Base-by-base conservation (phyloP, 2,888 invertebrate species). In the Danaus chrysippus region DNA sequence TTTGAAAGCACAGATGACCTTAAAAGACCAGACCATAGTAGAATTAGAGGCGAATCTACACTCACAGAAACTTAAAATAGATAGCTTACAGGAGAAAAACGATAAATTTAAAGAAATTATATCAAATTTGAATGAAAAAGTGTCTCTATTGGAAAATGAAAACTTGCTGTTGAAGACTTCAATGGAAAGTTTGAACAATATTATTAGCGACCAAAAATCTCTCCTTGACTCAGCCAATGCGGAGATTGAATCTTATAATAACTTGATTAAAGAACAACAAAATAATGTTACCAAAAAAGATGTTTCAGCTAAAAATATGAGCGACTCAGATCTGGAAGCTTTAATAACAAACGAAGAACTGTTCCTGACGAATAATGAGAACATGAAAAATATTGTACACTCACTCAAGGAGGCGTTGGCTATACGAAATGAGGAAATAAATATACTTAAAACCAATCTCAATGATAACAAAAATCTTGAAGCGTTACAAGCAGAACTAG, bases 311-410 rank as follows among this genome's bases (percentile, higher is more conserved):
- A 73, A 71, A 59, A 53, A 77, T 60, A 71, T 84, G 23, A 74
- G 69, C 64, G 83, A 86, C 34, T 71, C 63, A 54, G 62, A 76
- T 42, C 67, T 88, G 61, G 83, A 85, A 69, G 73, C 63, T 59
- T 81, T 89, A 79, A 77, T 87, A 58, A 72, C 76, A 1, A 85
- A 80, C 62, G 90, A 90, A 78, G 80, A 87, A 59, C 78, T 78
- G 59, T 75, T 84, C 62, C 76, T 86, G 56, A 78, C 84, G 12
- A 89, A 84, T 68, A 87, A 88, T 69, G 89, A 89, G 69, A 88
- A 88, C 65, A 79, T 91, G 58, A 81, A 73, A 71, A 86, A 86
- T 64, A 78, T 90, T 34, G 81, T 88, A 61, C 70, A 79, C n/a
- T 80, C 78, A 3, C 77, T 89, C 44, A 84, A 82, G 76, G 71